Evolutionary conservation across 2,888 invertebrate species (phyloP), one percentile per base, ranked within the genome.

Genomic region (Coelinius sp.): DNA sequence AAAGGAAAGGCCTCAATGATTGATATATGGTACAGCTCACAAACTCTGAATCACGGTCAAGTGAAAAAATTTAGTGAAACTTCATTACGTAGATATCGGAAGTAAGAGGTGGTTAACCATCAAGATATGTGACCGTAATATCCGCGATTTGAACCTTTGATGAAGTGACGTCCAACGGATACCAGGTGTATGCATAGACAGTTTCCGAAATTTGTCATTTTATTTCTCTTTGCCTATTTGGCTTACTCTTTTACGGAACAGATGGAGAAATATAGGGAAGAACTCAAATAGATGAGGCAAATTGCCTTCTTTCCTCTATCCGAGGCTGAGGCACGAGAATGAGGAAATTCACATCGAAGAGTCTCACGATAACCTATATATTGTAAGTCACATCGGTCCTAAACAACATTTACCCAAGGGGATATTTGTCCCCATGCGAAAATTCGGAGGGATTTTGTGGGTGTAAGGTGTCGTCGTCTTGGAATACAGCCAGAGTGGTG

Each of bases 381-480:
- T 64, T 25, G 14, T 24, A 59, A 14, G 31, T 44, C 24, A 17
- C 27, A 38, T 41, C 14, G 12, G 27, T 20, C 46, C 20, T 25
- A 41, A 65, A 35, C 44, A 66, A 52, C 49, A 25, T n/a, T 44
- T 14, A 20, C 46, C 17, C 46, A 49, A 49, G 65, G 53, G 73
- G 68, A 73, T 63, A 66, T 73, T 68, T 49, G 73, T 73, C 38
- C 24, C 56, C 20, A 25, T 14, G 27, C 31, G 24, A 22, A 41
- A 62, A 20, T 5, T 38, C n/a, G 22, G 73, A 77, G 78, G 77
- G 78, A 82, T 82, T 82, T 80, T 78, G 80, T 82, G 83, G 82
- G 82, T 82, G 82, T 82, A 81, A 83, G 83, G 83, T 84, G 84
- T 85, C 85, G 83, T 81, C 80, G 78, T 82, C 77, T 84, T 86